These are phyloP conservation scores for Xanthorhoe spadicearia DNA, from an alignment of 2,888 invertebrate species.

Conservation along the genomic window DNA sequence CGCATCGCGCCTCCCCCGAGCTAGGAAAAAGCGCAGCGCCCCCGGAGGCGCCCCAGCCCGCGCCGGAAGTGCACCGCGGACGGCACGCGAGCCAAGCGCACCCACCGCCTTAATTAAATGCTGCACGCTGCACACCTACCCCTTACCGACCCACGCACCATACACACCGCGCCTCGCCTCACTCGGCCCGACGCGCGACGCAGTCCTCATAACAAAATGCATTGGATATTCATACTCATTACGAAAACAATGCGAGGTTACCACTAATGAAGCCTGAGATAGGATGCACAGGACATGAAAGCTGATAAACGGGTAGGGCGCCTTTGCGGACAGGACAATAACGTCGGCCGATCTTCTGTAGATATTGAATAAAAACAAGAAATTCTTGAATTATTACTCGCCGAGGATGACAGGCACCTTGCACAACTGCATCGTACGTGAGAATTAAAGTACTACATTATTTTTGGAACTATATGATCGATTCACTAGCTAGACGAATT, in stretches of 20 bases:
- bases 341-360: neutral
- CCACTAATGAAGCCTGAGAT: constrained; percentile 29
- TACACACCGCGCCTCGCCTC: constrained; percentile 19
- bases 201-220: constrained; percentile 25
- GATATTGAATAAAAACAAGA: neutral
- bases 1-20: constrained; percentile 65
- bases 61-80: constrained; percentile 80
- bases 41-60: constrained; percentile 57
- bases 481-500: neutral
- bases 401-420: neutral
- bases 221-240: constrained; percentile 41
- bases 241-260: constrained; percentile 38
- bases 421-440: neutral
- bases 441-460: neutral
- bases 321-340: constrained; percentile 9
- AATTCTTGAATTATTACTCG: neutral
- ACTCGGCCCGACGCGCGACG: constrained; percentile 10
- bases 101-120: constrained; percentile 82
- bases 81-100: constrained; percentile 80
- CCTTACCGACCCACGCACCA: constrained; percentile 43
- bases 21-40: constrained; percentile 80
- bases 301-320: neutral
- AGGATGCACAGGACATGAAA: constrained; percentile 15
- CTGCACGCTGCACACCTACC: constrained; percentile 75
- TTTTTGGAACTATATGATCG: neutral